phyloP scores from a whole-genome alignment of 2,888 invertebrate genomes.

The Danaus chrysippus region DNA sequence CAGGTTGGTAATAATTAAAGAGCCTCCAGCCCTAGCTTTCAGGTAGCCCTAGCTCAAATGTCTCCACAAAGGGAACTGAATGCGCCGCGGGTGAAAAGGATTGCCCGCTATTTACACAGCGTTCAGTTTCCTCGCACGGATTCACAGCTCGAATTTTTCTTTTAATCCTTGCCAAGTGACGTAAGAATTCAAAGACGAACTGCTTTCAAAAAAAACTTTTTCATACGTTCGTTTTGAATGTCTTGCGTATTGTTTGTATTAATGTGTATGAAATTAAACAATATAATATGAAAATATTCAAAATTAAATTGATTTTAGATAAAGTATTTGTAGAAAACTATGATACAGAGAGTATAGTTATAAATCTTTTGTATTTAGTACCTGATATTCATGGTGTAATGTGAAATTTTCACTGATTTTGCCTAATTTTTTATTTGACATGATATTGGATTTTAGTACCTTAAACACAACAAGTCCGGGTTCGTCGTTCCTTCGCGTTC shows the following conservation, averaged over 20 bases:
- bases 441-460: background rate
- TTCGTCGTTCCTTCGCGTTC: constrained; percentile 25
- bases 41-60: constrained; percentile 54
- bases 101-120: constrained; percentile 49
- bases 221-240: constrained; percentile 7
- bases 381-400: no score
- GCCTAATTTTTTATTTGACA: background rate
- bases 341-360: no score
- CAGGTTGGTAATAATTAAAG: constrained; percentile 66
- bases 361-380: no score
- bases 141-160: constrained; percentile 32
- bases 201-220: constrained; percentile 19
- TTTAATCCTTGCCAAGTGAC: constrained; percentile 34
- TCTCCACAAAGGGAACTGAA: constrained; percentile 57
- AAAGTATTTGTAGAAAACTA: no score
- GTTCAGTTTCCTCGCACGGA: constrained; percentile 37
- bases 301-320: no score
- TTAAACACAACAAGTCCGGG: constrained; percentile 19
- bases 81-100: constrained; percentile 58
- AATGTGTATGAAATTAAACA: constrained; percentile 3
- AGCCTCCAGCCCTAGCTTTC: constrained; percentile 57
- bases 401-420: background rate
- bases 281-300: no score
- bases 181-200: constrained; percentile 23
- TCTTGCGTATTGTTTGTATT: constrained; percentile 13